Evolutionary conservation across 1,140 invertebrate genomes (phyloP).

Genomic region (Micrasema minimum): DNA sequence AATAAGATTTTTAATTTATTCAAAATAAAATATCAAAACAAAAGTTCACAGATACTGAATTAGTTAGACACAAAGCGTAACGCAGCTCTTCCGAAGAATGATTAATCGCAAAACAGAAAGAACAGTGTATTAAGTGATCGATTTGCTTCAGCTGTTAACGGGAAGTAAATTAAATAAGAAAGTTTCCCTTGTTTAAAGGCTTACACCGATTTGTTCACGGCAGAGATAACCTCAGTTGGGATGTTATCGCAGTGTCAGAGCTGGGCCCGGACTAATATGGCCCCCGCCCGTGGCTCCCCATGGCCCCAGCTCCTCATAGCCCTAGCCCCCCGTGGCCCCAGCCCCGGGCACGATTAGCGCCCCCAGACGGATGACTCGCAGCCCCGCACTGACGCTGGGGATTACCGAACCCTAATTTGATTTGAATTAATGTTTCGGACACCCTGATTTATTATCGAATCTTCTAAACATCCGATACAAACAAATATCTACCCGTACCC

Average conservation of each 20-base stretch:
- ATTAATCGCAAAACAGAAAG: slow-evolving; percentile 6
- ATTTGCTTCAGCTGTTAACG: slow-evolving; percentile 21
- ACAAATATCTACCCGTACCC: neutral
- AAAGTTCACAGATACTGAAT: no score
- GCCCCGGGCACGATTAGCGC: slow-evolving; percentile 25
- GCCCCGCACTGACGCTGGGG: slow-evolving; percentile 47
- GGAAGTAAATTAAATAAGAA: slow-evolving; percentile 31
- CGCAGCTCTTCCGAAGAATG: neutral
- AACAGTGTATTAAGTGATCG: slow-evolving; percentile 15
- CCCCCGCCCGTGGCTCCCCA: neutral
- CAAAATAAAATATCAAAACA: no score
- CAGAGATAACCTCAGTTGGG: slow-evolving; percentile 33
- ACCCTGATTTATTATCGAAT: slow-evolving; percentile 51
- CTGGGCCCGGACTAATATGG: slow-evolving; percentile 24
- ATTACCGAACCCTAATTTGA: slow-evolving; percentile 53
- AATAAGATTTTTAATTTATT: no score
- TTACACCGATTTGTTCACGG: slow-evolving; percentile 36
- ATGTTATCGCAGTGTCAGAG: slow-evolving; percentile 40
- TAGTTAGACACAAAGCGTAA: no score
- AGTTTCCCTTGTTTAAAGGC: slow-evolving; percentile 36
- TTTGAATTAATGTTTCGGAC: slow-evolving; percentile 53
- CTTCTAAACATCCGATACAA: slow-evolving; percentile 40
- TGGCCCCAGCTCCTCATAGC: neutral
- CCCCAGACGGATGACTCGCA: slow-evolving; percentile 43
- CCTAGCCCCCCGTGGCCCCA: no score